Evolutionary conservation across 1,140 invertebrate species (phyloP).

Genomic region (Rhopalosiphum padi): DNA sequence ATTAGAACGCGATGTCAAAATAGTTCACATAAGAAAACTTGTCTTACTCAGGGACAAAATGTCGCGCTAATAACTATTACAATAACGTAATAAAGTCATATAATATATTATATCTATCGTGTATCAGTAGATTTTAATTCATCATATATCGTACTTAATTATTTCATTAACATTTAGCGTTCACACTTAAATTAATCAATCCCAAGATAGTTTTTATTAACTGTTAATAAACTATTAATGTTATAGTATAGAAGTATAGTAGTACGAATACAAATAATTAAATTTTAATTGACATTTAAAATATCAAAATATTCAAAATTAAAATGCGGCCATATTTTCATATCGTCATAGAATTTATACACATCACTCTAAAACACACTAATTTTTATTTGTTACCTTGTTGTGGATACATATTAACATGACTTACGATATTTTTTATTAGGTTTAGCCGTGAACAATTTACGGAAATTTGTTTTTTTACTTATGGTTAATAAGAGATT

Average conservation of each 20-base stretch:
- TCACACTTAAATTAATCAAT: not conserved
- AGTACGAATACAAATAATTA: not conserved
- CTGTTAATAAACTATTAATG: not conserved
- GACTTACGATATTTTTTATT: too few relatives aligned
- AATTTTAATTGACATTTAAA: not conserved
- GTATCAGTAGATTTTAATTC: not conserved
- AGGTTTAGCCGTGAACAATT: not conserved
- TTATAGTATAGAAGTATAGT: too few relatives aligned
- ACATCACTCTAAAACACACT: not conserved
- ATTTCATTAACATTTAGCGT: conserved; percentile 9
- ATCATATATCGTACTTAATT: not conserved
- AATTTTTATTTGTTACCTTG: not conserved
- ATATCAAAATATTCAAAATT: not conserved
- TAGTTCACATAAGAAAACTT: not conserved
- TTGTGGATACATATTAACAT: too few relatives aligned
- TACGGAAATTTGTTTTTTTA: not conserved
- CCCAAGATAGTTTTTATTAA: too few relatives aligned
- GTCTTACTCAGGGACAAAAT: not conserved
- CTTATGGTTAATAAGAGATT: not conserved
- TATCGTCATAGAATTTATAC: too few relatives aligned
- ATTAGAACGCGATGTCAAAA: conserved; percentile 27
- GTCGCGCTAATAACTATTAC: not conserved
- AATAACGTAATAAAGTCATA: not conserved
- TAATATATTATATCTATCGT: not conserved
- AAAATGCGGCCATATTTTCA: not conserved